Conservation (phyloP, 2,797 vertebrate species). For the Onychomys arenicola region DNA sequence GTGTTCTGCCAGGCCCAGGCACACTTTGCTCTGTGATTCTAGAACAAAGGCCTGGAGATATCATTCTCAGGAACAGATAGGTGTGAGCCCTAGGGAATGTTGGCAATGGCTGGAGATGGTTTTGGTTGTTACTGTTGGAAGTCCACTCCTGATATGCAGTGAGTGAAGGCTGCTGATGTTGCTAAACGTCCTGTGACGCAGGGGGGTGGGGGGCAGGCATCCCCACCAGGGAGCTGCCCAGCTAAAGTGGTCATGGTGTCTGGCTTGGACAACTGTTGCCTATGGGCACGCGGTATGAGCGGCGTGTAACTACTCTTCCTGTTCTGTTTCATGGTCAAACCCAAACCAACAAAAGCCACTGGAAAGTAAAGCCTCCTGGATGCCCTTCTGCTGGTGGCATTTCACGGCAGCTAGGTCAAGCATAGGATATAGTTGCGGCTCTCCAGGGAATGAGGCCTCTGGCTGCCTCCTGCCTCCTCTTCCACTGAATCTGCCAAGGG, state of each 20-base stretch:
- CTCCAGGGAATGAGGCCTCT: background rate
- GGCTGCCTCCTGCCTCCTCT: background rate
- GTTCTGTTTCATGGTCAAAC: background rate
- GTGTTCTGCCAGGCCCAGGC: background rate
- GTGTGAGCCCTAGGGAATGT: background rate
- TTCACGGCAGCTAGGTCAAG: background rate
- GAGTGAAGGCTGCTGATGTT: background rate
- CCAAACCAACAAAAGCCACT: background rate
- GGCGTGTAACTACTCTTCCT: background rate
- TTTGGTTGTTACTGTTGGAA: background rate
- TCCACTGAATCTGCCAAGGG: background rate
- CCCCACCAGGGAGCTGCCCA: background rate
- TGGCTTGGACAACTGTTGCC: background rate
- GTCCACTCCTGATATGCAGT: background rate
- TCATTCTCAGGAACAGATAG: background rate
- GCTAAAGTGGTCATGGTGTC: too few relatives aligned
- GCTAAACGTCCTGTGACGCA: background rate
- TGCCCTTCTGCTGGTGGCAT: background rate
- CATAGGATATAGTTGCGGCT: accelerated
- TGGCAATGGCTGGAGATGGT: background rate
- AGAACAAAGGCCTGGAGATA: background rate
- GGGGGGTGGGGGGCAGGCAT: too few relatives aligned
- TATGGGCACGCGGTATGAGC: too few relatives aligned
- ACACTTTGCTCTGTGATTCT: background rate
- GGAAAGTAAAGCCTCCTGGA: background rate